Percentiles rank a stretch among this genome's conserved stretches.
phyloP scores from a whole-genome alignment of 2,797 vertebrate genomes.

The Sarcophilus harrisii region DNA sequence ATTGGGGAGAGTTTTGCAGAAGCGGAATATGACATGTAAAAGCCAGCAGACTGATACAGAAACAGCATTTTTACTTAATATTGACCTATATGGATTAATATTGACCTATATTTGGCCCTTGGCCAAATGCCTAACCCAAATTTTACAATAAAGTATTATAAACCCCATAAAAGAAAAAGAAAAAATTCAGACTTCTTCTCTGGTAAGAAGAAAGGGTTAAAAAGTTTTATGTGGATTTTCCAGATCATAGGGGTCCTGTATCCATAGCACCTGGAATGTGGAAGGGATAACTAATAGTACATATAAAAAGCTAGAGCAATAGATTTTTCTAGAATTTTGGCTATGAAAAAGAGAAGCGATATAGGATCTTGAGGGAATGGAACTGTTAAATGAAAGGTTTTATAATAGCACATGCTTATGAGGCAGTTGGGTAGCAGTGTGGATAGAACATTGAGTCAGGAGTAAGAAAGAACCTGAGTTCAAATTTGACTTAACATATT shows the following conservation, averaged over 20 bases:
- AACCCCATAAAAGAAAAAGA: not conserved
- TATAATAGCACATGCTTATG: not conserved
- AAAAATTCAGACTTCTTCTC: not conserved
- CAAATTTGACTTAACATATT: not conserved
- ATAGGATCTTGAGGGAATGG: not conserved
- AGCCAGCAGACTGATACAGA: not conserved
- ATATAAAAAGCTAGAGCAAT: not conserved
- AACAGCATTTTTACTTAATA: not conserved
- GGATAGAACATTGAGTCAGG: not conserved
- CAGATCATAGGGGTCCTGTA: not conserved
- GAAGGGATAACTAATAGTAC: not conserved
- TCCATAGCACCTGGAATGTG: not conserved
- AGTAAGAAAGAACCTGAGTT: not conserved
- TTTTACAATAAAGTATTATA: not conserved
- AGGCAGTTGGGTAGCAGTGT: not conserved
- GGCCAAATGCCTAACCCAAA: not conserved
- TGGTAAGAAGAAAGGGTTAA: not conserved
- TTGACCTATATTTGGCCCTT: not conserved
- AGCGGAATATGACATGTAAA: too few species aligned
- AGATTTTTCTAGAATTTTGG: not conserved
- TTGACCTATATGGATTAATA: not conserved
- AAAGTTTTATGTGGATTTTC: not conserved
- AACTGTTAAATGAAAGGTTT: not conserved
- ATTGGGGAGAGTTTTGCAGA: not conserved
- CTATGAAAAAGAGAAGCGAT: not conserved